Evolutionary conservation across 92 coral and sea anemone genomes (phyloP), one percentile per base, ranked within the genome.

Genomic region (Porites lobata): DNA sequence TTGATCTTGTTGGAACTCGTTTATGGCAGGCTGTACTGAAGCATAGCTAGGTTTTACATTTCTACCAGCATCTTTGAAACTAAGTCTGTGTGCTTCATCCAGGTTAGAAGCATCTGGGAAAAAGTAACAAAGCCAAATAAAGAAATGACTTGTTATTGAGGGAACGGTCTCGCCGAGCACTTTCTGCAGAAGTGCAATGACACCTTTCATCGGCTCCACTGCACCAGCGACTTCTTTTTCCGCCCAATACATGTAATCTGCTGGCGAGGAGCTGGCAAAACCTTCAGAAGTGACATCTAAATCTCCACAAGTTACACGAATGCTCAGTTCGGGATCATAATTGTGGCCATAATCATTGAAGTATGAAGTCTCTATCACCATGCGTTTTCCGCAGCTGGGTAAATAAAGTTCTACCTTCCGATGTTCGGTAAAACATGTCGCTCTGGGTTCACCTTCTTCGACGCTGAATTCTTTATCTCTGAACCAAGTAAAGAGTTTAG

Each of bases 401-500:
- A 90, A 72, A 70, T 74, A 65, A 11, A 90, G 81, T 3, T 75
- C 66, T 24, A 85, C 76, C 14, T 50, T 79, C 50, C 54, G 68
- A 50, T 15, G n/a, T 14, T 73, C 71, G 71, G 15, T 18, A 71
- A 80, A 72, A 7, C 77, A 71, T 2, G 58, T 77, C 19, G 59
- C 85, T 17, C 88, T 82, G 0, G 47, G 47, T 38, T 38, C 47
- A 38, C 47, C 47, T 38, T 4, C 21, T 51, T 73, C 69, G 18
- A 15, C 51, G 9, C 83, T 65, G 17, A n/a, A 66, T 26, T 78
- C 77, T 52, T 50, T 86, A 77, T 82, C 71, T 70, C 77, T 69
- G 1, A 86, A 82, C 94, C 94, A 94, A 6, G 93, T 89, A 18
- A 89, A 91, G 53, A 94, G 80, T 86, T 85, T 83, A 18, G 96